A percentile compares a stretch with the other conserved stretches of the same genome.
phyloP scores from a whole-genome alignment of 2,113 vertebrate genomes.

The Salminus brasiliensis region DNA sequence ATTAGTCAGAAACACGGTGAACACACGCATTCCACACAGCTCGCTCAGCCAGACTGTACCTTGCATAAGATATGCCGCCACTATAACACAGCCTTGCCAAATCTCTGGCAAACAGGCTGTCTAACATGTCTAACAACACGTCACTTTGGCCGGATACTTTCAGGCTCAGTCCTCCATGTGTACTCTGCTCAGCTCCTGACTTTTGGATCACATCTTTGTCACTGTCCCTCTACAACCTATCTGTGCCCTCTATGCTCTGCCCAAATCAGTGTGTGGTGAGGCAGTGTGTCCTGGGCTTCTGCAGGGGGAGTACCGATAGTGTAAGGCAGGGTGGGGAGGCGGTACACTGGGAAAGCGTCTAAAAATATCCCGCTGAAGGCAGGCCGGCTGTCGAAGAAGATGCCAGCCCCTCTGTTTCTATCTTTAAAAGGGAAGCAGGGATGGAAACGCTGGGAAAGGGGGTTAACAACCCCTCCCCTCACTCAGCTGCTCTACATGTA shows the following conservation, averaged over 20 bases:
- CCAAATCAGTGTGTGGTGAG: not conserved
- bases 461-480: slow-evolving; percentile 8
- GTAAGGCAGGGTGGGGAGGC: not conserved
- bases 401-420: slow-evolving; percentile 43
- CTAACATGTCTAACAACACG: not conserved
- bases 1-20: not conserved
- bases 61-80: not conserved
- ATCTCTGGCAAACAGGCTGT: not conserved
- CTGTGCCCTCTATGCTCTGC: not conserved
- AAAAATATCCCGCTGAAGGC: slow-evolving; percentile 59
- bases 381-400: slow-evolving; percentile 44
- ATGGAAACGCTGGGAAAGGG: slow-evolving; percentile 24
- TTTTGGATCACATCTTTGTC: not conserved
- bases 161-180: not conserved
- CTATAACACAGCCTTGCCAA: not conserved
- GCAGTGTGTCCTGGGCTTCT: not conserved
- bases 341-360: slow-evolving; percentile 18
- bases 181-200: not conserved
- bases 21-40: not conserved
- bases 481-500: slow-evolving; percentile 54
- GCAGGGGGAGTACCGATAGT: not conserved
- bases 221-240: not conserved
- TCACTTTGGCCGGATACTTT: not conserved
- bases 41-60: not conserved
- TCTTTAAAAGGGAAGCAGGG: slow-evolving; percentile 62